Evolutionary conservation across 2,888 invertebrate species (phyloP), one percentile per base, ranked within the genome.

Genomic region (Chymomyza caudatula): DNA sequence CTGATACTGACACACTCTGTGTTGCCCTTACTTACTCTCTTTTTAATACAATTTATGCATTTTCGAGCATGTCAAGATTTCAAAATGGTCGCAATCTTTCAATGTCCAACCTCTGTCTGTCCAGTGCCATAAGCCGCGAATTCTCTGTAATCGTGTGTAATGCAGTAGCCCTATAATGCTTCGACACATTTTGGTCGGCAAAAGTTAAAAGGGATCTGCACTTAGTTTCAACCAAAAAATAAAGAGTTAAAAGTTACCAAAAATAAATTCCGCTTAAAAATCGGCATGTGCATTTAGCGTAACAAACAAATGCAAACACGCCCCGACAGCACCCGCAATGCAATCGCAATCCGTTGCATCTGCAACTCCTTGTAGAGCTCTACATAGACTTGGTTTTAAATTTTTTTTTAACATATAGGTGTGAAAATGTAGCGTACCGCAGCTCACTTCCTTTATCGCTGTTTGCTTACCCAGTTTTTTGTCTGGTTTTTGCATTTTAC

Each of bases 381-480:
- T n/a, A 47, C 70, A 69, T 73, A 71, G 65, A 69, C 67, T 67
- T 66, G 67, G 47, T 60, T 70, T 72, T 70, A 54, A 60, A 65
- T 69, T 71, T 67, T 65, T 77, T 86, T 87, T 87, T 87, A 88
- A 86, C 87, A 69, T 77, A 76, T 88, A 87, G 88, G 87, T 87
- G 87, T 86, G 88, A 87, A 87, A 87, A 88, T 77, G 73, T 71
- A 71, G 67, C 75, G 65, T 71, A 20, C 47, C 22, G 22, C 43
- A 20, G 22, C 57, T 69, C 83, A 86, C 86, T 82, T 82, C 81
- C 85, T 86, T 86, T 82, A 82, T 82, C 83, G 68, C 64, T n/a
- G 19, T 57, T 44, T 49, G 29, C 54, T 59, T 58, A 42, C 57
- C 63, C 37, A 56, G 17, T 51, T 44, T 53, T 37, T 23, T 29